These are phyloP conservation scores for Diabrotica balteata DNA, from an alignment of 2,888 invertebrate genomes.

Conservation along the genomic window DNA sequence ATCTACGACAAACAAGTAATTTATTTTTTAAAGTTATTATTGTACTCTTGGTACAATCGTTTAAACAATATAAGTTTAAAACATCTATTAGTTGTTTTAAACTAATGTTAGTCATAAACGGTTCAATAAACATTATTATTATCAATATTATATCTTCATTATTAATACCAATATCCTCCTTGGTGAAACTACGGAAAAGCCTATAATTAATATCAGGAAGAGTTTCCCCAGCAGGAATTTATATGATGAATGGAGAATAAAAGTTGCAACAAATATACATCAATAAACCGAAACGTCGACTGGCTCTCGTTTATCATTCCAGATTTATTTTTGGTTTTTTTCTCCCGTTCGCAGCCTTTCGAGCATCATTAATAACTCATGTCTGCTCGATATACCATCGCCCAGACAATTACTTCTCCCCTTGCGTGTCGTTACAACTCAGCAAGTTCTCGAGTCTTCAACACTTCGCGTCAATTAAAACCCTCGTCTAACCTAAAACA, in stretches of 20 bases:
- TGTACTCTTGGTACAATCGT: too few species aligned
- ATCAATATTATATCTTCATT: too few species aligned
- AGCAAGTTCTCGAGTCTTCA: conserved; percentile 15
- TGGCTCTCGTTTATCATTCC: neutral
- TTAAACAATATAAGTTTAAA: too few species aligned
- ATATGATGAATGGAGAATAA: neutral
- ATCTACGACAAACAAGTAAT: too few species aligned
- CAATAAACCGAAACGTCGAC: neutral
- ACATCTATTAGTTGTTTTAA: too few species aligned
- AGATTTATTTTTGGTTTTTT: conserved; percentile 9
- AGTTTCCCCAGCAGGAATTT: too few species aligned
- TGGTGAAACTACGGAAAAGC: too few species aligned
- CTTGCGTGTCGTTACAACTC: conserved; percentile 17
- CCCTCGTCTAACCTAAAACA: conserved; percentile 12
- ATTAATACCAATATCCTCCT: too few species aligned
- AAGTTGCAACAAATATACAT: neutral
- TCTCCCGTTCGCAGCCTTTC: neutral
- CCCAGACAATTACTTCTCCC: conserved; percentile 8
- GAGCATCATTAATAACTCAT: conserved; percentile 11
- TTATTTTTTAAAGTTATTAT: too few species aligned
- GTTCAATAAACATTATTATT: too few species aligned
- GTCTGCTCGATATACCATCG: conserved; percentile 2
- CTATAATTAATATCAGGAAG: too few species aligned
- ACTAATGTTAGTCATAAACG: too few species aligned
- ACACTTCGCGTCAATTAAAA: conserved; percentile 17